Evolutionary conservation across 2,113 vertebrate genomes (phyloP).

Genomic region (Thermophis baileyi): DNA sequence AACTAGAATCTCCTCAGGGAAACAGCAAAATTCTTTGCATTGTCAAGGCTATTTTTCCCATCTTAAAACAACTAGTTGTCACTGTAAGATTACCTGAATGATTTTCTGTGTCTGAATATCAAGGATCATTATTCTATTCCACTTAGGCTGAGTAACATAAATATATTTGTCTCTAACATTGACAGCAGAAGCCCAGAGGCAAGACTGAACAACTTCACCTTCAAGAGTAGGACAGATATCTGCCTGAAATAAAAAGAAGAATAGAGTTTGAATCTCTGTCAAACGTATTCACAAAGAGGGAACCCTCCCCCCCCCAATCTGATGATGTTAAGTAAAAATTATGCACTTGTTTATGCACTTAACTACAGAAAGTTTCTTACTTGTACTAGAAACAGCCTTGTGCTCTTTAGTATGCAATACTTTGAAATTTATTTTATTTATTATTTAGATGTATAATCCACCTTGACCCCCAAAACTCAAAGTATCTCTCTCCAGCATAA

Average conservation of each 20-base stretch:
- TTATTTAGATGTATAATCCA: neutral
- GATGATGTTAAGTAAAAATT: conserved; percentile 22
- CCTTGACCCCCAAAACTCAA: neutral
- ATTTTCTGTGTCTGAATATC: conserved; percentile 91
- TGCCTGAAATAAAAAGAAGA: conserved; percentile 71
- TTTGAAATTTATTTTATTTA: neutral
- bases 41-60: neutral
- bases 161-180: conserved; percentile 90
- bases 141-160: conserved; percentile 86
- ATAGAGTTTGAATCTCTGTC: conserved; percentile 34
- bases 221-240: conserved; percentile 86
- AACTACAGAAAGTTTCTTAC: conserved; percentile 4
- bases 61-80: neutral
- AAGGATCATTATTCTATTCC: conserved; percentile 83
- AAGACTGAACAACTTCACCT: conserved; percentile 71
- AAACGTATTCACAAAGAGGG: neutral
- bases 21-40: neutral
- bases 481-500: neutral
- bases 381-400: neutral
- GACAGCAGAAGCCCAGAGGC: conserved; percentile 89
- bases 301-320: neutral
- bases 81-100: conserved; percentile 78
- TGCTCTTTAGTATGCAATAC: neutral
- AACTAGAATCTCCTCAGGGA: neutral
- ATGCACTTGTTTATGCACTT: neutral